Percentiles rank a stretch among this genome's conserved stretches.
These are phyloP conservation scores for Erpobdella octoculata DNA, from an alignment of 2,888 invertebrate genomes.

Conservation along the genomic window DNA sequence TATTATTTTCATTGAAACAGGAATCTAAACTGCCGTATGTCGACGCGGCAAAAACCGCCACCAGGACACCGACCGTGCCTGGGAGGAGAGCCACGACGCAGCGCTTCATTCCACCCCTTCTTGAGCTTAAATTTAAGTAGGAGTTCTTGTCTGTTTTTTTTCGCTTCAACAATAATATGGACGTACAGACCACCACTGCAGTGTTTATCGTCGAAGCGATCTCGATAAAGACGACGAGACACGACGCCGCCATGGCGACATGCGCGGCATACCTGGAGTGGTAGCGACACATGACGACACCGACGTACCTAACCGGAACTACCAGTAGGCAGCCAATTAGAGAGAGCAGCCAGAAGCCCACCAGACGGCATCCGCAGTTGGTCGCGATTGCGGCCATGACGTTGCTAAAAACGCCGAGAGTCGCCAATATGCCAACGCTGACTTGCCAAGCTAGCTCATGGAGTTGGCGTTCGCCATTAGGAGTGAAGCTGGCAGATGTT, in stretches of 20 bases:
- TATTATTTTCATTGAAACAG: too few relatives aligned
- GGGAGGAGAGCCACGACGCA: background rate
- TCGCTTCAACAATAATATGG: too few relatives aligned
- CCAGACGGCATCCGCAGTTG: too few relatives aligned
- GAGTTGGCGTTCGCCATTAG: too few relatives aligned
- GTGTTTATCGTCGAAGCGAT: background rate
- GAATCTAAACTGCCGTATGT: too few relatives aligned
- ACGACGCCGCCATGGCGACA: background rate
- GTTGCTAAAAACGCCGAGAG: background rate
- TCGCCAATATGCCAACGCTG: background rate
- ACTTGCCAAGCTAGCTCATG: background rate
- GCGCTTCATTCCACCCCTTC: too few relatives aligned
- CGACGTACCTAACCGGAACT: background rate
- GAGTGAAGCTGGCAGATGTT: too few relatives aligned
- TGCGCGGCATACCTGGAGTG: background rate
- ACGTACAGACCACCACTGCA: background rate
- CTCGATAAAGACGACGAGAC: background rate
- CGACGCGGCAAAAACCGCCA: too few relatives aligned
- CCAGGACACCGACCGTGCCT: too few relatives aligned
- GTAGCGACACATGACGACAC: background rate
- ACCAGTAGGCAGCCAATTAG: background rate
- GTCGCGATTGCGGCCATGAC: background rate
- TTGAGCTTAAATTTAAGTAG: too few relatives aligned
- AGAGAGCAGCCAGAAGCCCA: constrained; percentile 12
- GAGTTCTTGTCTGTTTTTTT: too few relatives aligned